Base-by-base conservation (phyloP, 1,140 invertebrate genomes). In the Eriosoma lanigerum region DNA sequence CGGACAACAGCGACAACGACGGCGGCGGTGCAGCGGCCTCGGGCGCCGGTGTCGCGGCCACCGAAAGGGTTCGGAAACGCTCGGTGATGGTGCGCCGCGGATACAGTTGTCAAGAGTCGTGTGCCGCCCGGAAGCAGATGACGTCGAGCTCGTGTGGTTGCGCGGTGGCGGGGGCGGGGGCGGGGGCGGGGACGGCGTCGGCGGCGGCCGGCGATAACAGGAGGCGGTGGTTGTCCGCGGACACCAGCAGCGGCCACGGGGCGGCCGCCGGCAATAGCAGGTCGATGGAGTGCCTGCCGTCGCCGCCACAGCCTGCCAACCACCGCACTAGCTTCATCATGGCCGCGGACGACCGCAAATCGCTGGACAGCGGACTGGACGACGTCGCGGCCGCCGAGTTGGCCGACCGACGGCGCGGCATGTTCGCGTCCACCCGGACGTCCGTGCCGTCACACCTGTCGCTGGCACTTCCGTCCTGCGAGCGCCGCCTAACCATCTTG, bases 401-500 rank as follows among this genome's bases (percentile, higher is more conserved):
- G 68, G 29, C 62, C 19, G 44, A 75, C 48, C 52, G 78, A n/a
- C 54, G 58, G 17, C 60, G 76, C 4, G 56, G 58, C 44, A 24
- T 60, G 21, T 76, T 76, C 54, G 73, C 73, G 50, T 76, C 73
- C 54, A 60, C 76, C 26, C 87, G 86, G 60, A 86, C 87, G 26
- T 87, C 87, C 19, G 84, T 88, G 13, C 89, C 91, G 2, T 90
- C 91, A 76, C 90, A 93, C 83, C 85, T 93, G 9, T 92, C 91
- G 82, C 85, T 93, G 24, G 90, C 89, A 0, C 91, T 91, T 1
- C 90, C 91, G 0, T 87, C 89, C 44, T 88, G 88, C 32, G 89
- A 90, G 76, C 84, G 90, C 21, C 88, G 87, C 58, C 87, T 93
- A 32, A 93, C 91, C 9, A 93, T 93, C 62, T 85, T 93, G 54